Conservation (phyloP, 2,113 vertebrate genomes). For the Pampusana beccarii region DNA sequence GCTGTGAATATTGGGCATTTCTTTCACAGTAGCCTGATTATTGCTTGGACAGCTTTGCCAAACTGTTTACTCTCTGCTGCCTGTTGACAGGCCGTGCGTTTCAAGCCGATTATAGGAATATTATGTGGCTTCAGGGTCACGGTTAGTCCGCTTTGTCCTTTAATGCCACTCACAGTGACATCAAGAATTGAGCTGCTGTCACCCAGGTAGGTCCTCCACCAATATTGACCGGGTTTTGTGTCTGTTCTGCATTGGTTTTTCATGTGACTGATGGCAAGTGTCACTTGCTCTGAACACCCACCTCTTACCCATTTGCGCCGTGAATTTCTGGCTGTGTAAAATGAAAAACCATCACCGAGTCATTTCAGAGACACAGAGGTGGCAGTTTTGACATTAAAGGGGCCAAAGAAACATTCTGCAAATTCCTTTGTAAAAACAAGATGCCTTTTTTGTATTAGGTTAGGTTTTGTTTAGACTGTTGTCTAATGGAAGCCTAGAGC, state of each 20-base stretch:
- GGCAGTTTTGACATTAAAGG: neutral
- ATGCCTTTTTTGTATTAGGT: neutral
- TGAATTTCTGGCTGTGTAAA: neutral
- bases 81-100: neutral
- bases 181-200: neutral
- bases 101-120: neutral
- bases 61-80: neutral
- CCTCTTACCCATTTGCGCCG: neutral
- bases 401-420: neutral
- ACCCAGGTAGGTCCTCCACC: neutral
- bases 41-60: conserved; percentile 4
- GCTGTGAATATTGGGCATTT: neutral
- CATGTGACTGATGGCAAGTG: neutral
- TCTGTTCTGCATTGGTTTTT: neutral
- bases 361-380: neutral
- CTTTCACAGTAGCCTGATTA: neutral
- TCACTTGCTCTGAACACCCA: neutral
- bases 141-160: neutral
- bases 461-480: neutral
- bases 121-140: neutral
- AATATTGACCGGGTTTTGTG: rapidly evolving
- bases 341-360: neutral
- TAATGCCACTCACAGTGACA: neutral
- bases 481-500: neutral
- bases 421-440: neutral